These are phyloP conservation scores for Xiphophorus maculatus DNA, from an alignment of 2,113 vertebrate genomes.

Conservation along the genomic window DNA sequence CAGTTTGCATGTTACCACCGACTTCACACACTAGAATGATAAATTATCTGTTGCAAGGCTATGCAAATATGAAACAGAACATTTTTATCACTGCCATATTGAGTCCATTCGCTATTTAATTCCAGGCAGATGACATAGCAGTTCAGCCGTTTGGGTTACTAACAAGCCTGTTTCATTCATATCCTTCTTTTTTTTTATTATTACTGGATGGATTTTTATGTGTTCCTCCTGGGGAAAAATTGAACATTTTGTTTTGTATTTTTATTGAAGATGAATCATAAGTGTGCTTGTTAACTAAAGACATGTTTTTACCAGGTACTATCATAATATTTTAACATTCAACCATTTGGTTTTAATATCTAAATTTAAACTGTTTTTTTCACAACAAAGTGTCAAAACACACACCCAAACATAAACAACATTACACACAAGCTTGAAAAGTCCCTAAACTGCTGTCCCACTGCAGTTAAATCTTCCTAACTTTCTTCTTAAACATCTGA, in stretches of 20 bases:
- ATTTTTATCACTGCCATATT: neutral
- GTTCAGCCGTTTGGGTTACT: neutral
- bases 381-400: neutral
- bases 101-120: neutral
- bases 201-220: neutral
- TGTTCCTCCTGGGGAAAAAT: neutral
- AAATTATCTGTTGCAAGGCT: neutral
- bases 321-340: no score
- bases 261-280: no score
- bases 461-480: neutral
- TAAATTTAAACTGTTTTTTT: no score
- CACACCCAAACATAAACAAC: neutral
- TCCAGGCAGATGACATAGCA: neutral
- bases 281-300: neutral
- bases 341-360: no score
- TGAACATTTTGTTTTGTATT: no score
- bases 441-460: slow-evolving; percentile 8
- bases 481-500: slow-evolving; percentile 35
- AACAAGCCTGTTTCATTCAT: neutral
- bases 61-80: neutral
- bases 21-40: neutral
- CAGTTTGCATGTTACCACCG: neutral
- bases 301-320: neutral
- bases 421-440: neutral
- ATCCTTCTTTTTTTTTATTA: neutral